These are phyloP conservation scores for Gymnobelideus leadbeateri DNA, from an alignment of 2,113 vertebrate species.

Conservation along the genomic window DNA sequence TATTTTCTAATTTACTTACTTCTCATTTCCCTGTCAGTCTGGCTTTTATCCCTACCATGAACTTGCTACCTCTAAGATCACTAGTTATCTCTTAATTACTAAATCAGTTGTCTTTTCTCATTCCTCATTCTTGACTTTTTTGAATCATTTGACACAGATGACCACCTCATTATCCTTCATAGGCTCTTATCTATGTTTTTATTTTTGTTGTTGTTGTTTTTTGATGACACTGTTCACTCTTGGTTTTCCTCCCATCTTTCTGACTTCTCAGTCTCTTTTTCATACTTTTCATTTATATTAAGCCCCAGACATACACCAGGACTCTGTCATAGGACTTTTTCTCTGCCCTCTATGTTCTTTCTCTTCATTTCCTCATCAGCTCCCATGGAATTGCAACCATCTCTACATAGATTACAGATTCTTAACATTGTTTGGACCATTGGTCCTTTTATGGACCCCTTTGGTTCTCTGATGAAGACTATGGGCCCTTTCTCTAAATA, in stretches of 20 bases:
- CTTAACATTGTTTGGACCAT: not conserved
- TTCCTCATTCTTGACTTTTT: not conserved
- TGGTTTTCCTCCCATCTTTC: not conserved
- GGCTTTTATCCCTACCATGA: not conserved
- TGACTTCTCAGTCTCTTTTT: not conserved
- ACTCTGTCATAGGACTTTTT: not conserved
- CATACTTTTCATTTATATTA: not conserved
- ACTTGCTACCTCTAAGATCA: not conserved
- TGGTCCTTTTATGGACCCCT: not conserved
- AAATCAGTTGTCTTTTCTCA: not conserved
- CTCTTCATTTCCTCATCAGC: not conserved
- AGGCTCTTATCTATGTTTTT: not conserved
- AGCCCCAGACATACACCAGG: not conserved
- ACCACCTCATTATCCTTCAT: not conserved
- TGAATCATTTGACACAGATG: not conserved
- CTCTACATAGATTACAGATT: not conserved
- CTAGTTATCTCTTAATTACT: not conserved
- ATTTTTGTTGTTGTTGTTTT: not conserved
- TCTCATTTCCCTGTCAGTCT: not conserved
- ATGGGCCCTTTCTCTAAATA: not conserved
- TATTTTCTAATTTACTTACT: not conserved
- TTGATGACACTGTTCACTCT: not conserved
- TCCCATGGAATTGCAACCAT: not conserved
- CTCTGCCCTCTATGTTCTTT: not conserved
- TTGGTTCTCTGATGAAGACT: not conserved